Base-by-base conservation (phyloP, 2,888 invertebrate species). In the Himalopsyche tibetana region DNA sequence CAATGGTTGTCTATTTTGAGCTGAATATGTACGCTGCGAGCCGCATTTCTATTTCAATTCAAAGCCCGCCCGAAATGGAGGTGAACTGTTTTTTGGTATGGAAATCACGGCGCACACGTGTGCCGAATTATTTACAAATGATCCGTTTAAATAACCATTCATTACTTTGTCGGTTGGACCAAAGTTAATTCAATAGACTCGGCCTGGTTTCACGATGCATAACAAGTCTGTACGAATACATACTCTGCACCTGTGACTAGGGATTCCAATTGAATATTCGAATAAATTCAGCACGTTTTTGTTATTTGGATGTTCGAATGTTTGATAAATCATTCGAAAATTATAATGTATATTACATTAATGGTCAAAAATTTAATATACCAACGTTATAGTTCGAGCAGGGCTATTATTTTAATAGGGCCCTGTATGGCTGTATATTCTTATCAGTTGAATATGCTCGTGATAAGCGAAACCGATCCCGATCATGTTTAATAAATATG, bases 101-200 rank as follows among this genome's bases (percentile, higher is more conserved):
- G 36, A 74, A 74, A 74, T 28, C 74, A 74, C 74, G 74, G 51
- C 12, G 51, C 12, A 51, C 74, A 74, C 74, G 74, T 74, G 74
- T 74, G 28, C 74, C 38, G 38, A 74, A 74, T 74, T 74, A 74
- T 74, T 74, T 74, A 74, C 74, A 74, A 74, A 74, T 74, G 74
- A 74, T 74, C 74, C 74, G 74, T 74, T 74, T 36, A 74, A 74
- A 74, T 74, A 36, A 36, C 74, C 74, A 74, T 74, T 74, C 74
- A 74, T 74, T 36, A 74, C 74, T 36, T 74, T 74, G 74, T 74
- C 74, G 74, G 74, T 38, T 74, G 74, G 74, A 38, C 74, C 74
- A 36, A 74, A 28, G 74, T 74, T 28, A 36, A 74, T 74, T 74
- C 38, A 74, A 74, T 74, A 74, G 74, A 74, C 74, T 28, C 74